Evolutionary conservation across 2,797 vertebrate genomes (phyloP).

Genomic region (Oreonectes daqikongensis): DNA sequence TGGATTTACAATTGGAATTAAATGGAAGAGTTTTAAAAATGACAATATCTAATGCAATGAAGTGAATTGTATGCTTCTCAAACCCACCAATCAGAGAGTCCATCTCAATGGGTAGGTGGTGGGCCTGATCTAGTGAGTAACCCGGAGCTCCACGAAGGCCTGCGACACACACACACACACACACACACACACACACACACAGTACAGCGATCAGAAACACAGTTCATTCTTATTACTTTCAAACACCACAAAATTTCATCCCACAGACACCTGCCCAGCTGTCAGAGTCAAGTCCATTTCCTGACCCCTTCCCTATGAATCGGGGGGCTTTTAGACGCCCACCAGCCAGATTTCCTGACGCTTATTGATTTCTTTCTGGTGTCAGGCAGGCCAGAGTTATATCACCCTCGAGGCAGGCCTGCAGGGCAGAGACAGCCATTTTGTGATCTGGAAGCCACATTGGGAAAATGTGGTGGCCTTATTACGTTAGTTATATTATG

Average conservation of each 20-base stretch:
- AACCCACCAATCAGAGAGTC: constrained; percentile 92
- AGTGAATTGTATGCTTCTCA: not conserved
- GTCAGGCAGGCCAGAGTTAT: constrained; percentile 66
- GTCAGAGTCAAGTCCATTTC: constrained; percentile 49
- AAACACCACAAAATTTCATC: not conserved
- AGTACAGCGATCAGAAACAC: constrained; percentile 1
- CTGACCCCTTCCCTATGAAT: constrained; percentile 42
- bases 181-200: constrained; percentile 41
- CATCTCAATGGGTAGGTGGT: constrained; percentile 99
- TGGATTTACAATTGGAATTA: constrained; percentile 59
- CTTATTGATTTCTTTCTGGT: constrained; percentile 52
- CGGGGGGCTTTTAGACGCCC: constrained; percentile 52
- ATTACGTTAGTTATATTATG: constrained; percentile 66
- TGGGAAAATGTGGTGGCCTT: constrained; percentile 63
- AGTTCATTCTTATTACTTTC: not conserved
- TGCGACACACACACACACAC: constrained; percentile 62
- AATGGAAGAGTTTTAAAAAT: not conserved
- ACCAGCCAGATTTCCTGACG: constrained; percentile 56
- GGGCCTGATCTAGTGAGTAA: constrained; percentile 96
- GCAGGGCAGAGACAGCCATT: constrained; percentile 49
- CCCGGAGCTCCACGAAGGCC: constrained; percentile 93
- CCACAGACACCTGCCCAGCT: constrained; percentile 37
- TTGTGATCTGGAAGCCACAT: constrained; percentile 60
- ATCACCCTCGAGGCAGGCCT: constrained; percentile 55
- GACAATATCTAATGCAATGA: not conserved